These are phyloP conservation scores for Atta cephalotes DNA, from an alignment of 1,140 invertebrate genomes.

Conservation along the genomic window DNA sequence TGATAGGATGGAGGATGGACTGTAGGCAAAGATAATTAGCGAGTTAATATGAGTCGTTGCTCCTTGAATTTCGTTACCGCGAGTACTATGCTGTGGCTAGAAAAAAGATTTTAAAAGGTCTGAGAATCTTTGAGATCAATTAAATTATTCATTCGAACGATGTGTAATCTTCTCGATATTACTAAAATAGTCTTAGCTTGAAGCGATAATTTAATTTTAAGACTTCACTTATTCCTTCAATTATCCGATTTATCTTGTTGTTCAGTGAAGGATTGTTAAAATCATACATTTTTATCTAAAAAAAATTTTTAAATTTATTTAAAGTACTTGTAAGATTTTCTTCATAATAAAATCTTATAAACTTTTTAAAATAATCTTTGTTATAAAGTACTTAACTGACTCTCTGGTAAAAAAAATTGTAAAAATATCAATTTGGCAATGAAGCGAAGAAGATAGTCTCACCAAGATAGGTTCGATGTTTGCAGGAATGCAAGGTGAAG, in stretches of 20 bases:
- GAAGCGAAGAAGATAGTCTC: slow-evolving; percentile 14
- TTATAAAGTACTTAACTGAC: background rate
- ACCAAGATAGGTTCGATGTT: slow-evolving; percentile 34
- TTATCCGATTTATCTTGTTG: background rate
- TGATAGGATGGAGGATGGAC: slow-evolving; percentile 36
- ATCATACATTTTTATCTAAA: background rate
- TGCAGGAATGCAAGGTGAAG: background rate
- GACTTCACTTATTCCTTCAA: background rate
- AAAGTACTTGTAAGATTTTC: background rate
- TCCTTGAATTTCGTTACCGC: slow-evolving; percentile 77
- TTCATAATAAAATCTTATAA: background rate
- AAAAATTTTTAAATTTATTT: background rate
- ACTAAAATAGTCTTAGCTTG: background rate
- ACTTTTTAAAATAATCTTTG: slow-evolving; percentile 11
- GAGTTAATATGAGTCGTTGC: slow-evolving; percentile 76
- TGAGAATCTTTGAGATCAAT: background rate
- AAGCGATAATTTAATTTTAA: background rate
- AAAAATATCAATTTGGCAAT: slow-evolving; percentile 38
- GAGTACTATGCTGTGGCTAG: slow-evolving; percentile 36
- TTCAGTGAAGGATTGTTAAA: background rate
- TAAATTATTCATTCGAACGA: background rate
- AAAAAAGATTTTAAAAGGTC: background rate
- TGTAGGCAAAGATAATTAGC: slow-evolving; percentile 77
- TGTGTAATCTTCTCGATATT: background rate
- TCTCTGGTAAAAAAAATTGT: slow-evolving; percentile 17